Conservation (phyloP, 2,888 invertebrate genomes). For the Oegoconia quadripuncta region DNA sequence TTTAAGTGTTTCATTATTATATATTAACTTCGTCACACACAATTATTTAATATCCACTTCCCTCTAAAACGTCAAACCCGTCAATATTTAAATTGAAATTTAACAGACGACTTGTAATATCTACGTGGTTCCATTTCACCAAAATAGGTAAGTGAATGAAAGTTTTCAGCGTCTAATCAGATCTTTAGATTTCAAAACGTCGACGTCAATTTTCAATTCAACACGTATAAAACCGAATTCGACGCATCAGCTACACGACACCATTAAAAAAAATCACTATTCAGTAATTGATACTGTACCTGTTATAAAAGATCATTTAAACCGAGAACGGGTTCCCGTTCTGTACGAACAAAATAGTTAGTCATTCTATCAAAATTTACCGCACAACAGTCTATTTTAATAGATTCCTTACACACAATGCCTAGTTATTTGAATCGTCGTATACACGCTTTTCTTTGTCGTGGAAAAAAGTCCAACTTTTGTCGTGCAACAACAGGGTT, state of each 20-base stretch:
- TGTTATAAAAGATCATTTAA: conserved; percentile 36
- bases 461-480: conserved; percentile 44
- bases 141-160: too few species aligned
- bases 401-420: conserved; percentile 57
- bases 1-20: too few species aligned
- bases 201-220: conserved; percentile 3
- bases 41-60: too few species aligned
- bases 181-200: background rate
- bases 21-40: too few species aligned
- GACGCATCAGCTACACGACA: conserved; percentile 1
- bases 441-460: conserved; percentile 37
- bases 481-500: conserved; percentile 41
- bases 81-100: too few species aligned
- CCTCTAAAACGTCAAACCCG: too few species aligned
- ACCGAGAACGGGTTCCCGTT: conserved; percentile 34
- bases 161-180: too few species aligned
- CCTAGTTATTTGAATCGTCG: conserved; percentile 49
- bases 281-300: conserved; percentile 18
- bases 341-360: conserved; percentile 35
- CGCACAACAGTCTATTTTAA: conserved; percentile 39
- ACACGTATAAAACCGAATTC: conserved; percentile 1
- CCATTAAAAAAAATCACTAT: conserved; percentile 2
- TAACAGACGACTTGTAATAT: too few species aligned
- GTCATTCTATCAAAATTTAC: conserved; percentile 41
- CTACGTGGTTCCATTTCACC: too few species aligned